phyloP scores from a whole-genome alignment of 2,797 vertebrate genomes.

The Anguilla anguilla region DNA sequence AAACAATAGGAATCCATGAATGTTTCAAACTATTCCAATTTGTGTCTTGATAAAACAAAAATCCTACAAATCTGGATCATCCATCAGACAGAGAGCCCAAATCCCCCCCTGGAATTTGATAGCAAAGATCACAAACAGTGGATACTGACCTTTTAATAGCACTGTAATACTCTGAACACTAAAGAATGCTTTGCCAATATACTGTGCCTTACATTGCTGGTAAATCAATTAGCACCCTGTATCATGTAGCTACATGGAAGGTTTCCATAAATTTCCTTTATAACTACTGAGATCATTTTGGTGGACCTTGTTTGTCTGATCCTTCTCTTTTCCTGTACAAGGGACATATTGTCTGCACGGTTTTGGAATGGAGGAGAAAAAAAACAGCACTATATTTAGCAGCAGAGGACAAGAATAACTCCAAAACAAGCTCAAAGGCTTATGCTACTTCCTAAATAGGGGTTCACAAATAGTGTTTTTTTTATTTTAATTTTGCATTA shows the following conservation, averaged over 20 bases:
- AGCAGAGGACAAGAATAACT: not conserved
- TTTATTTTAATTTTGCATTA: not conserved
- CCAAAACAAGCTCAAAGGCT: not conserved
- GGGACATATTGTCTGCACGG: not conserved
- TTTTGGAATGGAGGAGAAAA: not conserved
- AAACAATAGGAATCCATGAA: not conserved
- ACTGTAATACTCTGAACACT: not conserved
- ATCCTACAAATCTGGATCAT: slow-evolving; percentile 2
- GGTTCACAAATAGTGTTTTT: not conserved
- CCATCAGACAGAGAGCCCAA: not conserved
- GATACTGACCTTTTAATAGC: not conserved
- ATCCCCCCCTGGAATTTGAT: not conserved
- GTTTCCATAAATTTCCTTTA: not conserved
- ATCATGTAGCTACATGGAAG: not conserved
- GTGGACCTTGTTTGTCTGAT: not conserved
- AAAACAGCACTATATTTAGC: not conserved
- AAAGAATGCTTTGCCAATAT: not conserved
- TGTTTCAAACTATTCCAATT: not conserved
- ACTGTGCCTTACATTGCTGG: not conserved
- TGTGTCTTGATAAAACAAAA: not conserved
- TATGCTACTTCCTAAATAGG: not conserved
- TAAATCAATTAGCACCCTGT: not conserved
- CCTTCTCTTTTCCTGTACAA: slow-evolving; percentile 17
- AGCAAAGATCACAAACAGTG: not conserved
- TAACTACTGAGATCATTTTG: not conserved